A percentile compares a stretch with the other conserved stretches of the same genome.
Conservation (phyloP, 30 jellyfish, hydroid and myxozoan genomes). For the Clytia hemisphaerica region DNA sequence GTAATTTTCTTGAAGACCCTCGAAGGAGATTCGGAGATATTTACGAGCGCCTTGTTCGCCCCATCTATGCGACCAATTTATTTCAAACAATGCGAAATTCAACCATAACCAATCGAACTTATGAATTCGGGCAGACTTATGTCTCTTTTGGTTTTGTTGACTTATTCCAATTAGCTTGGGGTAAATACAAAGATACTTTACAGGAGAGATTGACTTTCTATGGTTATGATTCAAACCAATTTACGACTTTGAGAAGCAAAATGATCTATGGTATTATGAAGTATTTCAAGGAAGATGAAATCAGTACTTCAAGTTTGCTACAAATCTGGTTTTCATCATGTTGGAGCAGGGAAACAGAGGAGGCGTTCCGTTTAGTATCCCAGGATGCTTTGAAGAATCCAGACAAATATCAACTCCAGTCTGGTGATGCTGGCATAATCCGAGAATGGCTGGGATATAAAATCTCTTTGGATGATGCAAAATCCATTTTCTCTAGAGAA, state of each 20-base stretch:
- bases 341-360: neutral
- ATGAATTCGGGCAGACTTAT: neutral
- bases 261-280: conserved; percentile 7
- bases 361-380: neutral
- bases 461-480: neutral
- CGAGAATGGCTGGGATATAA: neutral
- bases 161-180: neutral
- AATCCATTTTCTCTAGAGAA: too few species aligned
- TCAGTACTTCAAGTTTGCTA: neutral
- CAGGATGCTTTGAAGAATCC: neutral
- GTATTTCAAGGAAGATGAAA: neutral
- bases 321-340: conserved; percentile 18
- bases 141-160: conserved; percentile 11
- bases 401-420: too few species aligned
- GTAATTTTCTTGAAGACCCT: too few species aligned
- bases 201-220: neutral
- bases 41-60: neutral
- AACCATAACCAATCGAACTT: neutral
- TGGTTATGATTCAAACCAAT: neutral
- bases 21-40: too few species aligned
- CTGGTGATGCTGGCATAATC: too few species aligned
- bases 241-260: neutral
- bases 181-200: neutral
- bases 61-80: neutral
- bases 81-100: neutral